These are phyloP conservation scores for Lasioglossum baleicum DNA, from an alignment of 1,140 invertebrate genomes.

Conservation along the genomic window DNA sequence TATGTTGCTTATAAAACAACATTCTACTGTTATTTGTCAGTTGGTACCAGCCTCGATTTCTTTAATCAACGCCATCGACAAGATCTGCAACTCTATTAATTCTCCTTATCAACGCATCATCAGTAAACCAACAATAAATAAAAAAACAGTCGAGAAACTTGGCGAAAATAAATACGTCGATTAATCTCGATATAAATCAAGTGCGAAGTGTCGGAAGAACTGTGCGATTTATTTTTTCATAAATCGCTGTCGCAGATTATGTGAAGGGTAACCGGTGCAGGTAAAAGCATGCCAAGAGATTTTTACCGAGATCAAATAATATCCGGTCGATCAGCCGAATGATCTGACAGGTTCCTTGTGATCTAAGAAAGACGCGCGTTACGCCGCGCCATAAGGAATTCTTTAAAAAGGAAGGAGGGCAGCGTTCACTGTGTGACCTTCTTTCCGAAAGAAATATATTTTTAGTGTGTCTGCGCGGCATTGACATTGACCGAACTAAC, in stretches of 20 bases:
- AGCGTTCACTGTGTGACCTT: constrained; percentile 26
- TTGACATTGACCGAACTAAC: background rate
- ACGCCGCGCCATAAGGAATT: constrained; percentile 10
- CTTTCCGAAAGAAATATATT: constrained; percentile 20
- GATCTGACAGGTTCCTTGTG: background rate
- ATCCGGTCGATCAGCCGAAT: background rate
- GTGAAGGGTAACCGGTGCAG: background rate
- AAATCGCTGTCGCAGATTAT: background rate
- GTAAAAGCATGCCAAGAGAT: background rate
- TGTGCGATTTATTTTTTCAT: no score
- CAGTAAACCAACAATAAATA: no score
- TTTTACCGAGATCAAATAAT: background rate
- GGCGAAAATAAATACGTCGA: no score
- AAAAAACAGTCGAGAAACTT: no score
- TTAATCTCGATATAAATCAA: no score
- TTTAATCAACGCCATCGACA: background rate
- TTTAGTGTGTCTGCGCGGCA: constrained; percentile 9
- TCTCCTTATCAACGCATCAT: background rate
- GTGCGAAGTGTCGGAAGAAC: no score
- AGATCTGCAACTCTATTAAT: background rate
- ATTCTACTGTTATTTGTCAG: background rate
- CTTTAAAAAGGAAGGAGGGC: constrained; percentile 28
- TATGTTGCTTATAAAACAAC: background rate
- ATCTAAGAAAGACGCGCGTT: background rate
- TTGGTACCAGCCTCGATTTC: background rate